These are phyloP conservation scores for Sinocyclocheilus anshuiensis DNA, from an alignment of 2,113 vertebrate genomes.

Conservation along the genomic window DNA sequence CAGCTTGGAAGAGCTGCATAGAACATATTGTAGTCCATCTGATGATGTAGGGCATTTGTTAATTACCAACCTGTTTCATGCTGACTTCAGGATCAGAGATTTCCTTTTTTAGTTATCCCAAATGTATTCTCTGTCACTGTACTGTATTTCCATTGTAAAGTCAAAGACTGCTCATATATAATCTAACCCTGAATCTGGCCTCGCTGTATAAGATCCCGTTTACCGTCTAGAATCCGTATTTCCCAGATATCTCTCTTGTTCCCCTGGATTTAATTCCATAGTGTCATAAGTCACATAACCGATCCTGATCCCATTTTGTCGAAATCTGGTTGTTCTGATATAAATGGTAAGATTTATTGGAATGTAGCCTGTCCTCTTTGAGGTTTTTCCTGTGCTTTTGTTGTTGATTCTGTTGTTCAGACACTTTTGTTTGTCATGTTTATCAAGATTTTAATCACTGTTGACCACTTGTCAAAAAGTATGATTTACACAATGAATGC, in stretches of 20 bases:
- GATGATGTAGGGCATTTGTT: neutral
- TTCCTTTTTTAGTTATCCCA: neutral
- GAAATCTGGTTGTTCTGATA: constrained; percentile 60
- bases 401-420: constrained; percentile 23
- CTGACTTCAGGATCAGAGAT: constrained; percentile 12
- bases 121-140: neutral
- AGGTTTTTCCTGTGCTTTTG: constrained; percentile 27
- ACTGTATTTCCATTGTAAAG: neutral
- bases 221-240: neutral
- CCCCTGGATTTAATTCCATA: neutral
- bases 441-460: constrained; percentile 31
- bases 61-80: constrained; percentile 15
- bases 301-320: constrained; percentile 67
- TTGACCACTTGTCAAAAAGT: constrained; percentile 45
- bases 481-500: constrained; percentile 45
- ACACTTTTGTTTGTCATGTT: constrained; percentile 16
- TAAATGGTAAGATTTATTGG: constrained; percentile 43
- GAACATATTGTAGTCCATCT: constrained; percentile 17
- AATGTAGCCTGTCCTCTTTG: constrained; percentile 64
- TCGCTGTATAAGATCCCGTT: neutral
- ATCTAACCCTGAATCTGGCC: constrained; percentile 19
- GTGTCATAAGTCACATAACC: neutral
- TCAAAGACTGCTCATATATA: neutral
- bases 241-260: neutral
- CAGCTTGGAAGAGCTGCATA: constrained; percentile 20